Evolutionary conservation across 2,113 vertebrate genomes (phyloP).

Genomic region (Cheilinus undulatus): DNA sequence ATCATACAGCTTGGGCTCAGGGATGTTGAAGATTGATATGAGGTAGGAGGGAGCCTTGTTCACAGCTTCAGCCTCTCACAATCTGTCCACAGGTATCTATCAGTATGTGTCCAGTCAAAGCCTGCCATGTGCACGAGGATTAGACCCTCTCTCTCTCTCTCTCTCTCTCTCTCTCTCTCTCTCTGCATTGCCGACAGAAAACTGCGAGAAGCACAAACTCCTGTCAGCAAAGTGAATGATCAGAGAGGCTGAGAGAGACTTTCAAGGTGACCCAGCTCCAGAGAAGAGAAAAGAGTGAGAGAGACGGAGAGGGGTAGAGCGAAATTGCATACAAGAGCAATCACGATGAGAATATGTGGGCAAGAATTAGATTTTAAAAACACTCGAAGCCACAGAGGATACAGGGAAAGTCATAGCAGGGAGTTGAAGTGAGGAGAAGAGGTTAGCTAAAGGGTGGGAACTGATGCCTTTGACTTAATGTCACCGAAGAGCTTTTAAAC

Average conservation of each 20-base stretch:
- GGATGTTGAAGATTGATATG: not conserved
- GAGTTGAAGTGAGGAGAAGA: slow-evolving; percentile 21
- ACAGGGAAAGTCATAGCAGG: slow-evolving; percentile 14
- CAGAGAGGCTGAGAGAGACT: slow-evolving; percentile 15
- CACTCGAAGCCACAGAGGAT: slow-evolving; percentile 14
- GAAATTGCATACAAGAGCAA: slow-evolving; percentile 18
- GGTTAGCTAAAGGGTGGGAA: not conserved
- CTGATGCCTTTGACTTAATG: slow-evolving; percentile 18
- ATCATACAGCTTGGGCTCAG: not conserved
- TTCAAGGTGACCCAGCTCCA: slow-evolving; percentile 70
- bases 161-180: not conserved
- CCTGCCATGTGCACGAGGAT: slow-evolving; percentile 5
- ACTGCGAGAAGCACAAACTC: slow-evolving; percentile 11
- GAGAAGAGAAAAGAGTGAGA: not conserved
- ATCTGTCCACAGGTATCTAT: not conserved
- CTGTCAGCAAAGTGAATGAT: slow-evolving; percentile 55
- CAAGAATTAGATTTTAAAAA: slow-evolving; percentile 44
- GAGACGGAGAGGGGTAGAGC: slow-evolving; percentile 6
- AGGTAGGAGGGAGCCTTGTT: not conserved
- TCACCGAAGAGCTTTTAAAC: slow-evolving; percentile 48
- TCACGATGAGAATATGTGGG: slow-evolving; percentile 17
- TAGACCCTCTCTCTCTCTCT: not conserved
- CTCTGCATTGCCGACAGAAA: slow-evolving; percentile 21
- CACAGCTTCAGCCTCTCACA: not conserved
- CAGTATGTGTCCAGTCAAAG: slow-evolving; percentile 10